Conservation (phyloP, 2,113 vertebrate genomes). For the Oryzias curvinotus region DNA sequence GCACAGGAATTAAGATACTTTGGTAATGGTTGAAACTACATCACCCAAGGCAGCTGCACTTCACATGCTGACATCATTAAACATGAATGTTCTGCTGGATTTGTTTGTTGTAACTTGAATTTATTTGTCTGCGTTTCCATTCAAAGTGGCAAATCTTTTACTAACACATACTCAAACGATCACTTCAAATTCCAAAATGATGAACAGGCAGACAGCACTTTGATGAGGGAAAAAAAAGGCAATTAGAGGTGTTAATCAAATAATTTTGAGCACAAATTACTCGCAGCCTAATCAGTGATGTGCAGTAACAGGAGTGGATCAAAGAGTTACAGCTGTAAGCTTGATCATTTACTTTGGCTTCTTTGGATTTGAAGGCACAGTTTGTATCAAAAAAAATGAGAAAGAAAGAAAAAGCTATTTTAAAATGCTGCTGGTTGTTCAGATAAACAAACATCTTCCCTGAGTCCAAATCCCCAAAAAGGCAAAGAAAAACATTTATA, state of each 20-base stretch:
- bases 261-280: conserved; percentile 10
- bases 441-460: conserved; percentile 53
- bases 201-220: not conserved
- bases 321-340: conserved; percentile 41
- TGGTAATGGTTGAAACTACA: conserved; percentile 47
- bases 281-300: conserved; percentile 22
- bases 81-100: conserved; percentile 48
- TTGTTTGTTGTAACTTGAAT: conserved; percentile 33
- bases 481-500: conserved; percentile 16
- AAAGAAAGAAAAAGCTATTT: conserved; percentile 7
- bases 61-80: conserved; percentile 41
- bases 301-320: conserved; percentile 34
- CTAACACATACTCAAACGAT: conserved; percentile 12
- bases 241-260: conserved; percentile 12
- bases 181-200: not conserved
- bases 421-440: conserved; percentile 25
- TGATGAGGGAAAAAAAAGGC: conserved; percentile 3
- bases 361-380: conserved; percentile 21
- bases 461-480: conserved; percentile 42
- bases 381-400: conserved; percentile 28
- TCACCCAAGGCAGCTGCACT: conserved; percentile 20
- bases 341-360: conserved; percentile 27
- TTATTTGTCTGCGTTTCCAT: conserved; percentile 32
- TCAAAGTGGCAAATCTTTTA: conserved; percentile 17
- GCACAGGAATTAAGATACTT: conserved; percentile 65